Conservation (phyloP, 2,113 vertebrate genomes). For the Daboia siamensis region DNA sequence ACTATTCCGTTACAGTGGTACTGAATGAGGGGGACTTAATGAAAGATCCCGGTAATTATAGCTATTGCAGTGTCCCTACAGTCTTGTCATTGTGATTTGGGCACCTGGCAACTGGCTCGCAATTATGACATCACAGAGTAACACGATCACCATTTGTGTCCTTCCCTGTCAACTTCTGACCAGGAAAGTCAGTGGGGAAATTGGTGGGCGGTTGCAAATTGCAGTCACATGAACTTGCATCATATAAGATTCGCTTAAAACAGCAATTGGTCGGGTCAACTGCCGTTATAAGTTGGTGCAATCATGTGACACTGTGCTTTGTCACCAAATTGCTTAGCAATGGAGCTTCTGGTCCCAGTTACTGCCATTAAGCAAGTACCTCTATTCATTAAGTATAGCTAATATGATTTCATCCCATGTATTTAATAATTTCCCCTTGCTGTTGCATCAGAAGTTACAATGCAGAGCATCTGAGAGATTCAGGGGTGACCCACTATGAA, state of each 20-base stretch:
- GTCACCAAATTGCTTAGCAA: background rate
- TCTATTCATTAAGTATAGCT: background rate
- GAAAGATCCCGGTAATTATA: background rate
- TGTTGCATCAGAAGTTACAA: background rate
- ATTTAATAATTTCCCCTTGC: background rate
- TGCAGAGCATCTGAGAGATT: background rate
- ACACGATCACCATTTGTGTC: background rate
- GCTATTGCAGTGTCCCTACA: background rate
- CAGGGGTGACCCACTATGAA: background rate
- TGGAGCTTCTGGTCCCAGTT: background rate
- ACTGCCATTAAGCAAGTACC: background rate
- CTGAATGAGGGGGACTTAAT: background rate
- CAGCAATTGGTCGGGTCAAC: background rate
- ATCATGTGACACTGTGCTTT: background rate
- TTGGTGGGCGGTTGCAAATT: background rate
- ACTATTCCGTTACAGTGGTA: background rate
- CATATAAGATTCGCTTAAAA: background rate
- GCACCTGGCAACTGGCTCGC: background rate
- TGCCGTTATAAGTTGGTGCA: background rate
- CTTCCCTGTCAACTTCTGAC: background rate
- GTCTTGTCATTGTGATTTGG: background rate
- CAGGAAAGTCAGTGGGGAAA: background rate
- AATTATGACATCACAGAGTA: background rate
- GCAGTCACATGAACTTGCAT: background rate
- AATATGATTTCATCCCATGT: background rate